Evolutionary conservation across 1,140 invertebrate species (phyloP), one percentile per base, ranked within the genome.

Genomic region (Bombus breviceps): DNA sequence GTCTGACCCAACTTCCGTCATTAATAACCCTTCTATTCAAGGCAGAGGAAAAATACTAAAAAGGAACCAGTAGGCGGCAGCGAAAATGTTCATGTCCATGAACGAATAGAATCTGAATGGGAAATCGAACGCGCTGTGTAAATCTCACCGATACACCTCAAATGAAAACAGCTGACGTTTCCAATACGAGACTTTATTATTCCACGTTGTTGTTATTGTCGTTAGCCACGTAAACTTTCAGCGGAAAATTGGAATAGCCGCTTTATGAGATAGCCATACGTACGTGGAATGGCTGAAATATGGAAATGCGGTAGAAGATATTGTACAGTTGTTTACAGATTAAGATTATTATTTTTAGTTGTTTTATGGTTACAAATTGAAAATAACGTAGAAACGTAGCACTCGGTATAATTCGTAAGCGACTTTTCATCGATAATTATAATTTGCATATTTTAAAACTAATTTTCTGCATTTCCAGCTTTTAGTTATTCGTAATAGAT

Each of bases 21-120:
- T 84, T 79, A 79, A 84, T 84, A 84, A 84, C n/a, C 57, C 43
- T n/a, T 32, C 22, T 39, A 76, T 83, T 68, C 59, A 53, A 18
- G 10, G 25, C 22, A 32, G 10, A 32, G 37, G 32, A 59, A 53
- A 76, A 83, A 76, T 83, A 15, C 41, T 53, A 39, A 76, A 76
- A 68, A 68, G 73, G 25, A 76, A 76, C 32, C 32, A 39, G 32
- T 41, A 32, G 10, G 1, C 72, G 10, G 6, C 0, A 43, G 43
- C 6, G 59, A 43, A 75, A 83, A 76, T 53, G 43, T 83, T 83
- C 59, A 73, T 66, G 43, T 32, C 59, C 73, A 39, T 47, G 66
- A 83, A 83, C 72, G 72, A 66, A 37, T 6, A 28, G 22, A 28
- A 66, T 53, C 59, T 83, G 81, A 83, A 83, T 83, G 53, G 73